Conservation (phyloP, 2,113 vertebrate species). For the Echinops telfairi region DNA sequence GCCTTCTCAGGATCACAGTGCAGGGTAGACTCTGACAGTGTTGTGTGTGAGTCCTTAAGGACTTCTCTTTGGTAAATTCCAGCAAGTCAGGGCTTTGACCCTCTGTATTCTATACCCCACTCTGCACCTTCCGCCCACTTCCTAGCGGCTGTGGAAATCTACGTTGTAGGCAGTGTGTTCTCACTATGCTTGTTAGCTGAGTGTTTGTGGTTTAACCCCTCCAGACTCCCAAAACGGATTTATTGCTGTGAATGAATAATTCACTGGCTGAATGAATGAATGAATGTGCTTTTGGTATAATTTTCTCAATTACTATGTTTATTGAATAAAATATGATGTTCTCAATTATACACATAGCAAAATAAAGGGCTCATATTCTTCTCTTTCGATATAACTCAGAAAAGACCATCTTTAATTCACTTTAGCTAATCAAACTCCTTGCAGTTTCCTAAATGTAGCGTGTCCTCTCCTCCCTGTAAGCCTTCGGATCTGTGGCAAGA, state of each 20-base stretch:
- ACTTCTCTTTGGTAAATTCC: neutral
- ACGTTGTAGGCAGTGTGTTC: neutral
- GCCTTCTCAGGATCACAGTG: no score
- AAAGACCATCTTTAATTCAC: neutral
- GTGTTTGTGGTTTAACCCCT: neutral
- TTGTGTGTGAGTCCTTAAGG: neutral
- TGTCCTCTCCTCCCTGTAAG: no score
- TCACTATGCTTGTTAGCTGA: neutral
- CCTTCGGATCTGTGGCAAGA: no score
- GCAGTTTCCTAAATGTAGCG: no score
- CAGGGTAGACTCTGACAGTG: neutral
- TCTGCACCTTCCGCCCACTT: neutral
- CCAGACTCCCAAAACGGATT: neutral
- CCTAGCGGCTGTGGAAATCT: neutral
- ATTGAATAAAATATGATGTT: neutral
- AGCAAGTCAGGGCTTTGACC: neutral
- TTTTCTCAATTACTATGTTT: constrained; percentile 16
- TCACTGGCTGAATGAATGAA: neutral
- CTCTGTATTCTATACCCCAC: neutral
- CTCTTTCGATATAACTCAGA: neutral
- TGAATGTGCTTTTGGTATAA: neutral
- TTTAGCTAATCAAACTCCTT: no score
- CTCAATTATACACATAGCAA: neutral
- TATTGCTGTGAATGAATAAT: neutral
- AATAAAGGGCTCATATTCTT: neutral